Evolutionary conservation across 2,797 vertebrate species (phyloP), one percentile per base, ranked within the genome.

Genomic region (Apogon talboti): DNA sequence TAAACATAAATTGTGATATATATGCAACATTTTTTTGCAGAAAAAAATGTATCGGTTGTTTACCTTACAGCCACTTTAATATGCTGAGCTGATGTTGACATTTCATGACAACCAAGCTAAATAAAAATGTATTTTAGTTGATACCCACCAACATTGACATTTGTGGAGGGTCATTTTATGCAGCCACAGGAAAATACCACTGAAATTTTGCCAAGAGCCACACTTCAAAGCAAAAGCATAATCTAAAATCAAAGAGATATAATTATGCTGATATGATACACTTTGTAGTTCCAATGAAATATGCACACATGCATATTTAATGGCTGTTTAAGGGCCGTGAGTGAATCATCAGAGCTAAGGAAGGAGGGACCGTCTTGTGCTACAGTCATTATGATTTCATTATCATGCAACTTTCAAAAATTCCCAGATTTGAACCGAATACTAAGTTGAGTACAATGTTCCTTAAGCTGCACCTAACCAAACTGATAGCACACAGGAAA

Each of bases 191-290:
- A 55, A 66, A 65, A 40, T 1, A 28, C 60, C 3, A 56, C 46
- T 28, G 46, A 64, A 14, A 52, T 60, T 79, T 69, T 70, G 63
- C 76, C 66, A 66, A 74, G 45, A 76, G 65, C 49, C 56, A 75
- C 64, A 82, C 76, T 77, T 90, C 72, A 86, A 89, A 85, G 82
- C 62, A 58, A 19, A 38, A 52, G 42, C 69, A 50, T 24, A 60
- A 85, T 67, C 73, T 76, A 58, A 84, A 84, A 87, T 84, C 74
- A 77, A 71, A 87, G 69, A 66, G 54, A 59, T 74, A 52, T 60
- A 65, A 85, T 87, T 83, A 79, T 82, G 77, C 75, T 70, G 65
- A 80, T 80, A 49, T 37, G 41, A 50, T 28, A 66, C 42, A 69
- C 56, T 82, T 73, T 42, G 13, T 43, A 64, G 63, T 56, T 79